phyloP scores from a whole-genome alignment of 2,797 vertebrate genomes.

The Peromyscus melanophrys region DNA sequence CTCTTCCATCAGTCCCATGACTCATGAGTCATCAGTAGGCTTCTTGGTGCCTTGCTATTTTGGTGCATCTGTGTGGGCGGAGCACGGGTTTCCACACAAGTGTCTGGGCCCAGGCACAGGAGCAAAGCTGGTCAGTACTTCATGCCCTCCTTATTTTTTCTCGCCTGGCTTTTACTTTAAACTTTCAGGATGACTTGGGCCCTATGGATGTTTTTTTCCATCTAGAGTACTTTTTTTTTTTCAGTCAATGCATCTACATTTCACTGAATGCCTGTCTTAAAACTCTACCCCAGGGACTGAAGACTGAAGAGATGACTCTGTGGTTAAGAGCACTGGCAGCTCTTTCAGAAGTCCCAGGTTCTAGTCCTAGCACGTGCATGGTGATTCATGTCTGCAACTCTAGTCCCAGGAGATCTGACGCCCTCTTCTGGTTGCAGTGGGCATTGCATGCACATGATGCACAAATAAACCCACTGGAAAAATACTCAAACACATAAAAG shows the following conservation, averaged over 20 bases:
- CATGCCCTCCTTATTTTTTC: neutral
- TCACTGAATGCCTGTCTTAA: neutral
- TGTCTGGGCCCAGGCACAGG: neutral
- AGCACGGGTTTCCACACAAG: neutral
- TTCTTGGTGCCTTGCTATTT: neutral
- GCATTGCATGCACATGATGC: neutral
- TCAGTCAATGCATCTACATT: neutral
- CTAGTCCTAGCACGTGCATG: neutral
- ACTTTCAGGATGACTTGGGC: conserved; percentile 1
- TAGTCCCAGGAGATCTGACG: neutral
- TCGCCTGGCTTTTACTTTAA: neutral
- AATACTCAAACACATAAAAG: neutral
- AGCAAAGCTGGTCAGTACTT: neutral
- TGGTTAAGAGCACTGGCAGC: neutral
- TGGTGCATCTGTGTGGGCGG: neutral
- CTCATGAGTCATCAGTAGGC: neutral
- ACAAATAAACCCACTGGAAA: neutral
- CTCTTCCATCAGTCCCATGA: neutral
- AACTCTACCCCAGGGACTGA: neutral
- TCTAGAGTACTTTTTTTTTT: neutral
- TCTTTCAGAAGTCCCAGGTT: neutral
- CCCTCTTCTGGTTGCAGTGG: neutral
- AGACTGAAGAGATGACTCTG: neutral
- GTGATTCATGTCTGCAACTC: neutral
- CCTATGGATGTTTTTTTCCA: neutral